A percentile compares a stretch with the other conserved stretches of the same genome.
phyloP scores from a whole-genome alignment of 2,113 vertebrate genomes.

The Cochlearius cochlearius region DNA sequence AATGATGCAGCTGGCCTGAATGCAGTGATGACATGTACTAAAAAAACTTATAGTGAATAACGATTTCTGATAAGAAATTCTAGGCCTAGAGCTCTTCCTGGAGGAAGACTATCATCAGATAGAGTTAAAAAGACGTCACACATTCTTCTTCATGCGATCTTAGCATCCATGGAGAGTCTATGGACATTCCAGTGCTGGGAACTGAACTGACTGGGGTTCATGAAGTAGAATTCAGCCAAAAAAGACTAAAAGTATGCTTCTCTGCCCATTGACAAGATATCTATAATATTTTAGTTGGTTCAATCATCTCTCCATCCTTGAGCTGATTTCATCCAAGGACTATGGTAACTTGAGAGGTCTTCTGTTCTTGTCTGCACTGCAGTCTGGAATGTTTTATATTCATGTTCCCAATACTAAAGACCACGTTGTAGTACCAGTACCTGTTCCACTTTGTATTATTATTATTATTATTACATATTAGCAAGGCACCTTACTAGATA shows the following conservation, averaged over 20 bases:
- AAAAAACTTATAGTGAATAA: neutral
- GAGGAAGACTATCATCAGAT: neutral
- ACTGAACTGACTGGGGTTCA: neutral
- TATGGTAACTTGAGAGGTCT: neutral
- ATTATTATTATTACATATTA: neutral
- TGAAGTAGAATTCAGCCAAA: neutral
- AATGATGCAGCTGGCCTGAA: neutral
- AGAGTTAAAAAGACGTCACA: neutral
- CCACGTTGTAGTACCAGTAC: neutral
- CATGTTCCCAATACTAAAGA: neutral
- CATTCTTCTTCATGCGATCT: neutral
- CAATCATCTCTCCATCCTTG: neutral
- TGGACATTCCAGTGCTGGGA: neutral
- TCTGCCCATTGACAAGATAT: neutral
- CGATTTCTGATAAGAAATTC: neutral
- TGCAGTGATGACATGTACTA: neutral
- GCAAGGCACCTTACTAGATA: neutral
- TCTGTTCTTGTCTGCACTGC: neutral
- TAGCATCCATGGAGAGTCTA: neutral
- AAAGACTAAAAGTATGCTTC: neutral
- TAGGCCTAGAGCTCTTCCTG: neutral
- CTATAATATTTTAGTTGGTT: neutral
- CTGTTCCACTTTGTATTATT: neutral
- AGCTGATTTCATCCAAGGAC: neutral
- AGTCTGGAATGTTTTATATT: neutral